Evolutionary conservation across 2,888 invertebrate species (phyloP), one percentile per base, ranked within the genome.

Genomic region (Sminthurides aquaticus): DNA sequence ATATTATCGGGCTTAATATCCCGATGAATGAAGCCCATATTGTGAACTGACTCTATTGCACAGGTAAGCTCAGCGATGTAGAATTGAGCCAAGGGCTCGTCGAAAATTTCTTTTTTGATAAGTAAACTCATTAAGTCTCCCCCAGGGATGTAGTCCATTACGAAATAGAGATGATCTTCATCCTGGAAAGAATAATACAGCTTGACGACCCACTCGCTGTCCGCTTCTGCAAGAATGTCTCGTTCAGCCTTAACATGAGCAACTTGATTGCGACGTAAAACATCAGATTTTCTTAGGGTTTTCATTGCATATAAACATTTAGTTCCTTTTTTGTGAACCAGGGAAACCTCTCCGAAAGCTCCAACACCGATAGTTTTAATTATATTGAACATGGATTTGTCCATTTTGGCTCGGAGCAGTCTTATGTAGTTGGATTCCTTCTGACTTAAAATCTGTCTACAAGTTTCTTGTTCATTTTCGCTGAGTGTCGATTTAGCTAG

Each of bases 161-260:
- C 96, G 81, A 99, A 98, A 81, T 98, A 99, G 69, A 99, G 82
- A 81, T 95, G 91, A 78, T 97, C 94, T 79, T 90, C 90, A 81
- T 98, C 97, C 82, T 82, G 82, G 83, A 99, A 99, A 73, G 97
- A 97, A 82, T 98, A 99, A 80, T 97, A 99, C 67, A 99, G 83
- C 80, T 98, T 98, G 67, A 99, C 99, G 68, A 99, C 98, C 99
- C 99, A 99, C 79, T 98, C 96, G 79, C 97, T 98, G 80, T 99
- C 98, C 0, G 99, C 99, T 80, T 99, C 99, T 1, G 99, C 98
- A 71, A 99, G 81, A 78, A 99, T 99, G 81, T 99, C 99, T 68
- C 99, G 83, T 81, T 99, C 99, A 20, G 99, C 99, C 80, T 99
- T 99, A 27, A 99, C 99, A 81, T 99, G 99, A 8, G 67, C 67